Base-by-base conservation (phyloP, 2,797 vertebrate species). In the Simalia tracyae region DNA sequence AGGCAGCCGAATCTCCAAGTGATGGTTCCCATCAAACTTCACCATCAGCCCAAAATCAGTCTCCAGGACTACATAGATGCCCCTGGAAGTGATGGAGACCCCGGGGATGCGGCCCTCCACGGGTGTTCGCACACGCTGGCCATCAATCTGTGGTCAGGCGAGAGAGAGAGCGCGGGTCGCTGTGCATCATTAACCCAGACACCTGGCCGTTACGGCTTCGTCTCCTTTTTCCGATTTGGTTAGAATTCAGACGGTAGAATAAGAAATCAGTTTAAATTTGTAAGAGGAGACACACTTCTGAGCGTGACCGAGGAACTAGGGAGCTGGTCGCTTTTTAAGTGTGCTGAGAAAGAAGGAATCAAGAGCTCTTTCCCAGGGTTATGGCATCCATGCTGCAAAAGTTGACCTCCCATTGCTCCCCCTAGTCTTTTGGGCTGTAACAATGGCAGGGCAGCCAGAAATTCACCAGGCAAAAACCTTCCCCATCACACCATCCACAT, bases 11-110 rank as follows among this genome's bases (percentile, higher is more conserved):
- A 99, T 98, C 96, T 98, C 96, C 87, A 98, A 93, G 92, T 98
- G 98, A 72, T 98, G 98, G 54, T 96, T 97, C 72, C 98, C 98
- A 0, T 98, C 98, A 95, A 98, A 99, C 95, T 98, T 98, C 87
- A 99, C 97, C 88, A 97, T 96, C 56, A 98, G 95, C 24, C 98
- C 98, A 19, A 98, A 98, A 94, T 94, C 94, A 1, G 98, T 97
- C 91, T 97, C 96, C 91, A 98, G 95, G 24, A 98, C 89, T 0
- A 64, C 98, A 95, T 98, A 98, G 50, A 96, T 91, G 1, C 98
- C 97, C 1, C 97, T 98, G 89, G 95, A 95, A 42, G 96, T 94
- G 90, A 99, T 96, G 81, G 93, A 96, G 57, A 98, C 96, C 3
- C 98, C 97, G 0, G 68, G 96, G 9, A 63, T 84, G 0, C 87